Evolutionary conservation across 2,797 vertebrate species (phyloP), one percentile per base, ranked within the genome.

Genomic region (Gastrophryne carolinensis): DNA sequence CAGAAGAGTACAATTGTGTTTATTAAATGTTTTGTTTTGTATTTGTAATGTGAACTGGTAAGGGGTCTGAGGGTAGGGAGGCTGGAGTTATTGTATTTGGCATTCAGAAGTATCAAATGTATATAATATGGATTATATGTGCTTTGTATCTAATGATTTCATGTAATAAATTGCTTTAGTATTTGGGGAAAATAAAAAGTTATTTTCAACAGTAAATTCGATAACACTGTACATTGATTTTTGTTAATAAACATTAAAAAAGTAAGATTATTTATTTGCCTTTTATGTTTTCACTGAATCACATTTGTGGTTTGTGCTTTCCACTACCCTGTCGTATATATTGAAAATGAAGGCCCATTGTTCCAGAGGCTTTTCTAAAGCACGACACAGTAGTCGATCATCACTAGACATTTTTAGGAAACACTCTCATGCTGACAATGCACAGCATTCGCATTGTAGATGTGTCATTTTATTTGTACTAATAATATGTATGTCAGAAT

Each of bases 221-320:
- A n/a, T n/a, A n/a, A n/a, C n/a, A n/a, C n/a, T n/a, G n/a, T n/a
- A n/a, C n/a, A n/a, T n/a, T n/a, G n/a, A n/a, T n/a, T n/a, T n/a
- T 23, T 23, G n/a, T 4, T 32, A 49, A 11, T 60, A 34, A 71
- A 27, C 13, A 27, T 35, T 44, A 66, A 13, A 57, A n/a, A 44
- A 32, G 13, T 4, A 49, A 57, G 11, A 24, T 37, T n/a, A 64
- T 47, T 64, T 19, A 65, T 47, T n/a, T 19, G 15, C 15, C 37
- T 41, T 74, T 74, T 53, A 66, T 74, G 19, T 56, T 23, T 29
- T 37, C 19, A 73, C 34, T 44, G 58, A 26, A 66, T 17, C 24
- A 29, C 13, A 27, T n/a, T 63, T 65, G 29, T 60, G 30, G 29
- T 8, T 5, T 49, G 53, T n/a, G 1, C 32, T 56, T 26, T 65